Conservation (phyloP, 1,140 invertebrate genomes). For the Magallana gigas region DNA sequence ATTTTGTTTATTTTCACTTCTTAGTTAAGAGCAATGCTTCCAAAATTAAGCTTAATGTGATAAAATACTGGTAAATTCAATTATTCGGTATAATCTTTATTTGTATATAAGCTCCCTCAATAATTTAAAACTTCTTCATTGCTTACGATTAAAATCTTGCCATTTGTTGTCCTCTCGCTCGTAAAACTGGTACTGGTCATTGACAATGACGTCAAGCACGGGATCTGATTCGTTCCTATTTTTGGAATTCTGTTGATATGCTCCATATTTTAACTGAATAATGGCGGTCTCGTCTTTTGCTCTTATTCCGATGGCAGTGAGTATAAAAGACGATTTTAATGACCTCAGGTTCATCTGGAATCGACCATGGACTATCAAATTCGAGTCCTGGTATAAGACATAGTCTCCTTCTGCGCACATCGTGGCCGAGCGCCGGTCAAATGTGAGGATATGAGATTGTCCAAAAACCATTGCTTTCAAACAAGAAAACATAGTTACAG, state of each 20-base stretch:
- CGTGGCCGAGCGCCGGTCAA: conserved; percentile 92
- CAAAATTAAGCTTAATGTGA: too few relatives aligned
- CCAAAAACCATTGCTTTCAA: conserved; percentile 89
- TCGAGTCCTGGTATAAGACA: conserved; percentile 78
- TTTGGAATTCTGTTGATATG: conserved; percentile 1
- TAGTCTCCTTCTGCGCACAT: conserved; percentile 98
- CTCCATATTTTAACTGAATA: conserved; percentile 56
- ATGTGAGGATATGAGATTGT: conserved; percentile 96
- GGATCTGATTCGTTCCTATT: not conserved
- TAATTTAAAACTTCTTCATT: not conserved
- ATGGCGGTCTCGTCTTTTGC: conserved; percentile 57
- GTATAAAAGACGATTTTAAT: conserved; percentile 12
- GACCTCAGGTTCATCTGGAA: conserved; percentile 52
- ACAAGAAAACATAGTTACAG: not conserved
- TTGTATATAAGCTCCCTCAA: too few relatives aligned
- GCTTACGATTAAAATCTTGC: conserved; percentile 69
- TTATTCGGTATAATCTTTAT: not conserved
- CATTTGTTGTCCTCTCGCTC: conserved; percentile 53
- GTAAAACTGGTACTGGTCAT: conserved; percentile 60
- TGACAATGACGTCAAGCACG: conserved; percentile 68
- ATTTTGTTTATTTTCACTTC: too few relatives aligned
- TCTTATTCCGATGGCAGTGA: conserved; percentile 59
- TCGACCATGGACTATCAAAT: conserved; percentile 64
- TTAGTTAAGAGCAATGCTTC: too few relatives aligned
- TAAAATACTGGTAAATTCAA: too few relatives aligned